Conservation (phyloP, 2,888 invertebrate species). For the Malthinus seriepunctatus region DNA sequence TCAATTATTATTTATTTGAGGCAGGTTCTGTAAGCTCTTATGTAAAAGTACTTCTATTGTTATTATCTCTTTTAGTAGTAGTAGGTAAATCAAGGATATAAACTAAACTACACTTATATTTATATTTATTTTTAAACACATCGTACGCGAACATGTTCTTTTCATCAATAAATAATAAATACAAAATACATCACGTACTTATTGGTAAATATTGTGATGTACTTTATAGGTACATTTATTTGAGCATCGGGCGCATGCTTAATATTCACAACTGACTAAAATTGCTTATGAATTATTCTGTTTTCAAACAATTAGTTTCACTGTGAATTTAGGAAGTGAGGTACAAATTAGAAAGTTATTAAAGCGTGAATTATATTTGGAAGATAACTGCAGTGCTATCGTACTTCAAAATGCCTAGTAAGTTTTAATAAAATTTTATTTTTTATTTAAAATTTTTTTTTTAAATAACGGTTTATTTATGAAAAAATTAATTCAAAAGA, state of each 20-base stretch:
- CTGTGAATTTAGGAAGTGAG: constrained; percentile 10
- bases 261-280: neutral
- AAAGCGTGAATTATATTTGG: neutral
- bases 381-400: neutral
- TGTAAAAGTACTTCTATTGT: too few relatives aligned
- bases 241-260: neutral
- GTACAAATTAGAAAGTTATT: neutral
- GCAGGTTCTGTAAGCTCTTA: too few relatives aligned
- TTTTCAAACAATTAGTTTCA: constrained; percentile 15
- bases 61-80: too few relatives aligned
- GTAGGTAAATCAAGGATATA: too few relatives aligned
- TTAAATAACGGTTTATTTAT: neutral
- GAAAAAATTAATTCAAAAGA: neutral
- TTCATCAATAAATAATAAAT: too few relatives aligned
- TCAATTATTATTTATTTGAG: too few relatives aligned
- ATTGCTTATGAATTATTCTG: neutral
- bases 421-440: neutral
- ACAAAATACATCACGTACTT: too few relatives aligned
- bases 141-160: too few relatives aligned
- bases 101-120: too few relatives aligned
- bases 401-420: constrained; percentile 5
- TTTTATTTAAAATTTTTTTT: neutral
- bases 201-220: too few relatives aligned
- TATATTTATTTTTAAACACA: too few relatives aligned
- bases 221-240: too few relatives aligned